Percentiles rank a stretch among this genome's conserved stretches.
Conservation (phyloP, 1,140 invertebrate genomes). For the Paralvinella palmiformis region DNA sequence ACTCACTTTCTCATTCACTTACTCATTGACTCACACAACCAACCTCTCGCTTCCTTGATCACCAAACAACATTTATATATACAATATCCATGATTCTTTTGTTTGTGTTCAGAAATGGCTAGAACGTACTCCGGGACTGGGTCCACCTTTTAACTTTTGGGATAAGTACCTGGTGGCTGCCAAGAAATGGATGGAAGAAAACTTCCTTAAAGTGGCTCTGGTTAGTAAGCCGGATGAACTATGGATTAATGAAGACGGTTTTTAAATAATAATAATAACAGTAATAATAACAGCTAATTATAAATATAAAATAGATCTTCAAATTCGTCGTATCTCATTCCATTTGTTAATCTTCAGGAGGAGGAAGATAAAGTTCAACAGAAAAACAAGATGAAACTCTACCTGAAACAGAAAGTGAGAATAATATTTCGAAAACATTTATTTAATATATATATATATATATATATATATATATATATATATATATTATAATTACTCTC, state of each 20-base stretch:
- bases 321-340: too few species aligned
- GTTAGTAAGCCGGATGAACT: conserved; percentile 24
- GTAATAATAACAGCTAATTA: not conserved
- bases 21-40: too few species aligned
- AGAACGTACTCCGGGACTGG: conserved; percentile 86
- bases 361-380: not conserved
- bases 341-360: not conserved
- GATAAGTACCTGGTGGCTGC: conserved; percentile 78
- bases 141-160: conserved; percentile 88
- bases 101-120: conserved; percentile 65
- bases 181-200: conserved; percentile 64
- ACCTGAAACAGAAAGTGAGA: too few species aligned
- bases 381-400: not conserved
- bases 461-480: too few species aligned
- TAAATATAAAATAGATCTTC: not conserved
- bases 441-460: too few species aligned
- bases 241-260: not conserved
- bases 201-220: conserved; percentile 56
- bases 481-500: too few species aligned
- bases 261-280: not conserved
- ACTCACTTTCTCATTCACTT: too few species aligned
- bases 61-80: too few species aligned
- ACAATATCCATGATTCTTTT: too few species aligned
- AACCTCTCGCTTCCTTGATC: too few species aligned
- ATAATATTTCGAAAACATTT: too few species aligned